Conservation (phyloP, 2,113 vertebrate species). For the Poeciliopsis occidentalis region DNA sequence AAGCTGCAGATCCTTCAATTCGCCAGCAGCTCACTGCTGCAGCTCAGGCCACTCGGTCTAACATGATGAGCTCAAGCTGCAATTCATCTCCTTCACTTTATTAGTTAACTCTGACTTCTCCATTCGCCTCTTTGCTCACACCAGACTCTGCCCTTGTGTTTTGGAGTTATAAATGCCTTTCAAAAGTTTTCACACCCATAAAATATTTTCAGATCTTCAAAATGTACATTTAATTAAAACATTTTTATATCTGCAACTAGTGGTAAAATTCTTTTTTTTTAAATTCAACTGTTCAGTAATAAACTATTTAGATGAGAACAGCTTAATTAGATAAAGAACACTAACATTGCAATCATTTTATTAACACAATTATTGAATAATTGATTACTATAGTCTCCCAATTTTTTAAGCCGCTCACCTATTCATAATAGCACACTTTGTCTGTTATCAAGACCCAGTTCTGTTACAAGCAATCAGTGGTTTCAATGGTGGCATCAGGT, state of each 20-base stretch:
- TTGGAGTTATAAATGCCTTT: background rate
- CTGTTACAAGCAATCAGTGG: no score
- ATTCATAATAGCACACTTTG: no score
- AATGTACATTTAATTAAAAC: background rate
- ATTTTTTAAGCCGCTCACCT: no score
- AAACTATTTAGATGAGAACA: no score
- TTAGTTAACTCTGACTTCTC: slow-evolving; percentile 16
- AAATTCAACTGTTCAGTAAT: no score
- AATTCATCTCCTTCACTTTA: slow-evolving; percentile 33
- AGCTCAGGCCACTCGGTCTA: slow-evolving; percentile 52
- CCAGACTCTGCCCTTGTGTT: slow-evolving; percentile 3
- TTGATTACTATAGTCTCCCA: no score
- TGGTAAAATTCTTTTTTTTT: background rate
- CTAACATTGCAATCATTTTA: no score
- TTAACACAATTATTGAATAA: no score
- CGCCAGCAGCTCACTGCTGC: slow-evolving; percentile 47
- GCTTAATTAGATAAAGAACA: no score
- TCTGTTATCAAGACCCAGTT: no score
- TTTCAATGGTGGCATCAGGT: no score
- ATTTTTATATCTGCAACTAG: background rate
- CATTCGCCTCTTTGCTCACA: background rate
- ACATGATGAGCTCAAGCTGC: slow-evolving; percentile 41
- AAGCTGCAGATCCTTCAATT: slow-evolving; percentile 55
- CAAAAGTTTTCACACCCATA: background rate
- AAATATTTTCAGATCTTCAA: no score